phyloP scores from a whole-genome alignment of 2,113 vertebrate species.

The Neotoma lepida region DNA sequence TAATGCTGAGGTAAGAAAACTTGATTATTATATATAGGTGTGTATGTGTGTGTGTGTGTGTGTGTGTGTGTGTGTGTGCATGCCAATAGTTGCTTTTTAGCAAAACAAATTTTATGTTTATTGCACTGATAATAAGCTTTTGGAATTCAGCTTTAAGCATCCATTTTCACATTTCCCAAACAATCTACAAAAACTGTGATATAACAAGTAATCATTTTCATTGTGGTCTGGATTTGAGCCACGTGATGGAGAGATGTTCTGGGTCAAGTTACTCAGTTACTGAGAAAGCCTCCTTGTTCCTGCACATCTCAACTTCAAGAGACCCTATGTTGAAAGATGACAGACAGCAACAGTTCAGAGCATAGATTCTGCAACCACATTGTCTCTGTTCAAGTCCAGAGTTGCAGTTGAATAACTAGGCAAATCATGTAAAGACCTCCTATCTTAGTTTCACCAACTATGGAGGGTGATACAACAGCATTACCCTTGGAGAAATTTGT shows the following conservation, averaged over 20 bases:
- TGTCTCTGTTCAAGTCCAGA: not conserved
- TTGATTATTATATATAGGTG: not conserved
- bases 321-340: not conserved
- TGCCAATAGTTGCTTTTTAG: not conserved
- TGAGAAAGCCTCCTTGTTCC: not conserved
- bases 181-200: not conserved
- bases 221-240: not conserved
- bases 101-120: not conserved
- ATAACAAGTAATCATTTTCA: not conserved
- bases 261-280: not conserved
- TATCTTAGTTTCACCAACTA: not conserved
- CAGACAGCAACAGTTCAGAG: not conserved
- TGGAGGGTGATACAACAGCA: not conserved
- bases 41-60: not conserved
- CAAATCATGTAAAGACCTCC: not conserved
- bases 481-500: not conserved
- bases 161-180: not conserved
- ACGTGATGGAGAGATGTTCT: not conserved
- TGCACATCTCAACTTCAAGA: not conserved
- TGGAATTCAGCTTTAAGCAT: not conserved
- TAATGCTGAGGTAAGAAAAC: not conserved
- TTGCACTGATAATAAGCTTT: not conserved
- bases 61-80: not conserved
- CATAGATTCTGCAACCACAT: not conserved
- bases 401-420: not conserved